Base-by-base conservation (phyloP, 2,888 invertebrate genomes). In the Cyaniris semiargus region DNA sequence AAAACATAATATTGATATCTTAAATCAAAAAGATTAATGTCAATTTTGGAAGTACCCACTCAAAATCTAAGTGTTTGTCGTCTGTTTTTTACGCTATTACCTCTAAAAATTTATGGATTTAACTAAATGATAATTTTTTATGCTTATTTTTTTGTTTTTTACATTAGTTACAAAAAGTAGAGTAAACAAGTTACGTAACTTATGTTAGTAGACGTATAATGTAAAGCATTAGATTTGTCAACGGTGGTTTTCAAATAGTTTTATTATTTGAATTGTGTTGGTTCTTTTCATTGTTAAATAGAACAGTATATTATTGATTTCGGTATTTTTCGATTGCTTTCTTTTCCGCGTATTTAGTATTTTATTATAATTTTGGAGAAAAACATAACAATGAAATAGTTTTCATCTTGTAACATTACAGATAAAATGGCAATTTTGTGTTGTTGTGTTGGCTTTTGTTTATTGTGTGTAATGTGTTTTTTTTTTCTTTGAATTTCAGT, bases 401-500 rank as follows among this genome's bases (percentile, higher is more conserved):
- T 53, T 13, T 15, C 48, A 48, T 48, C 13, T 48, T 13, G 48
- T 48, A 48, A 48, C 1, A 48, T 18, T 15, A 18, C 48, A 15
- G 15, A 18, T 18, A 53, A 18, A 53, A 53, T 53, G 0, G 18
- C 13, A 48, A 48, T 48, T 15, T 15, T 48, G 60, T 21, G n/a
- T 58, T 56, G n/a, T n/a, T n/a, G 23, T 60, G 21, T 23, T 23
- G 60, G 0, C 13, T 75, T 15, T 23, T n/a, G 18, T 66, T 74
- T 76, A 53, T 76, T 66, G 23, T 58, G 31, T 70, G 60, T 75
- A 27, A 31, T 7, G 44, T 53, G 76, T 75, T 75, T 71, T 66
- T 76, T 76, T 82, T 83, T 83, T 83, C 70, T 44, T 44, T 44
- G 81, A 81, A 83, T 86, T 84, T 2, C 92, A 93, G 93, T 93